These are phyloP conservation scores for Nyctereutes procyonoides DNA, from an alignment of 2,113 vertebrate genomes.

Conservation along the genomic window DNA sequence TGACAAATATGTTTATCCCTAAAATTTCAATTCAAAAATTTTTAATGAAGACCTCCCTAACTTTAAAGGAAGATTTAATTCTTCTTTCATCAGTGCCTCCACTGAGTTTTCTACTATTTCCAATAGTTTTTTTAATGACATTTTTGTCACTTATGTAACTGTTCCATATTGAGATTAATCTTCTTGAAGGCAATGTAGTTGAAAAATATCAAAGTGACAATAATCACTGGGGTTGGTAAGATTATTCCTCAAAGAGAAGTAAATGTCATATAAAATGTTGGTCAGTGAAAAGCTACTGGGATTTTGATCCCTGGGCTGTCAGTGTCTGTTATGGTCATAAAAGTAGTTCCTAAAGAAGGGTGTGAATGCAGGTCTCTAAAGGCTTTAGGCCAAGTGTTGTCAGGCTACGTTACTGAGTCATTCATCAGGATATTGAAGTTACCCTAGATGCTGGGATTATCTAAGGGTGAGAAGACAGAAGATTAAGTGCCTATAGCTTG, in stretches of 20 bases:
- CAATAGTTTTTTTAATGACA: background rate
- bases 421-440: background rate
- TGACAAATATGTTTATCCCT: background rate
- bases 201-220: constrained; percentile 22
- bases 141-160: constrained; percentile 7
- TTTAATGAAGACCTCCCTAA: background rate
- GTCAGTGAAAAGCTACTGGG: background rate
- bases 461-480: background rate
- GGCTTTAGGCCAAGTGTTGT: background rate
- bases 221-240: background rate
- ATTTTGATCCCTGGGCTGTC: background rate
- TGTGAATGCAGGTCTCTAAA: background rate
- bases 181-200: background rate
- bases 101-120: background rate
- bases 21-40: background rate
- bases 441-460: background rate
- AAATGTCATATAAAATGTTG: background rate
- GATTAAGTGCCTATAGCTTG: background rate
- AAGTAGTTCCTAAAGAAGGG: background rate
- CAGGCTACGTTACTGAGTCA: background rate
- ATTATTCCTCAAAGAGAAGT: background rate
- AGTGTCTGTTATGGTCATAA: background rate
- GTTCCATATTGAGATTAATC: background rate
- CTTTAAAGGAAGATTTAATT: background rate
- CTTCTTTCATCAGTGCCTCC: background rate